A percentile compares a stretch with the other conserved stretches of the same genome.
phyloP scores from a whole-genome alignment of 2,888 invertebrate species.

The Hedya salicella region DNA sequence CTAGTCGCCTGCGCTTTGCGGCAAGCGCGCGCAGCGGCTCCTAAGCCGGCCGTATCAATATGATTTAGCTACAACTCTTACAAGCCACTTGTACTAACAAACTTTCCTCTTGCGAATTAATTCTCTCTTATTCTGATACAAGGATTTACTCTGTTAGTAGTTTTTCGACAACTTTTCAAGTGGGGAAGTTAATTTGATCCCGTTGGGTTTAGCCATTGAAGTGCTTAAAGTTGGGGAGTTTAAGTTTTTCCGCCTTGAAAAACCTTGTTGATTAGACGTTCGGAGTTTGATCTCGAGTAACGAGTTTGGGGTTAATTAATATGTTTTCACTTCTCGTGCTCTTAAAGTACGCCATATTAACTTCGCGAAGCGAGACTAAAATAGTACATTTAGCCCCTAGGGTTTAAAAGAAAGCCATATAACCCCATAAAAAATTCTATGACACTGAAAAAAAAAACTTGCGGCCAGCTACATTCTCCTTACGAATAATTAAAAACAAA shows the following conservation, averaged over 20 bases:
- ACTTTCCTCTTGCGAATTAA: conserved; percentile 60
- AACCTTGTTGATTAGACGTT: conserved; percentile 25
- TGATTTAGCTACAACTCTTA: conserved; percentile 62
- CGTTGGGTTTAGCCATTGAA: conserved; percentile 16
- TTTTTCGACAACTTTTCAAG: conserved; percentile 41
- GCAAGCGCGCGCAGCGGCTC: conserved; percentile 51
- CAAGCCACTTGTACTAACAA: conserved; percentile 57
- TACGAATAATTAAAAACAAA: too few relatives aligned
- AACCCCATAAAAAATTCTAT: too few relatives aligned
- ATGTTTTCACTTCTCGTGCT: neutral
- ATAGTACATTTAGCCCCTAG: too few relatives aligned
- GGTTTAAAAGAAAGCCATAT: too few relatives aligned
- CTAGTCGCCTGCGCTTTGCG: conserved; percentile 39
- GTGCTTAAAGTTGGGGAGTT: conserved; percentile 21
- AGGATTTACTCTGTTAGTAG: conserved; percentile 39
- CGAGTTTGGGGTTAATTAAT: neutral
- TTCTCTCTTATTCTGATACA: conserved; percentile 41
- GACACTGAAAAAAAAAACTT: too few relatives aligned
- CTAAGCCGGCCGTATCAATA: conserved; percentile 66
- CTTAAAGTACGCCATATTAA: too few relatives aligned
- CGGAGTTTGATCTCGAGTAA: neutral
- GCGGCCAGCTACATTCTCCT: too few relatives aligned
- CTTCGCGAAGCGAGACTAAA: too few relatives aligned
- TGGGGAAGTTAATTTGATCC: conserved; percentile 29
- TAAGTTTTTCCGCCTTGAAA: conserved; percentile 38